phyloP scores from a whole-genome alignment of 1,140 invertebrate species.

The Calephelis virginiensis region DNA sequence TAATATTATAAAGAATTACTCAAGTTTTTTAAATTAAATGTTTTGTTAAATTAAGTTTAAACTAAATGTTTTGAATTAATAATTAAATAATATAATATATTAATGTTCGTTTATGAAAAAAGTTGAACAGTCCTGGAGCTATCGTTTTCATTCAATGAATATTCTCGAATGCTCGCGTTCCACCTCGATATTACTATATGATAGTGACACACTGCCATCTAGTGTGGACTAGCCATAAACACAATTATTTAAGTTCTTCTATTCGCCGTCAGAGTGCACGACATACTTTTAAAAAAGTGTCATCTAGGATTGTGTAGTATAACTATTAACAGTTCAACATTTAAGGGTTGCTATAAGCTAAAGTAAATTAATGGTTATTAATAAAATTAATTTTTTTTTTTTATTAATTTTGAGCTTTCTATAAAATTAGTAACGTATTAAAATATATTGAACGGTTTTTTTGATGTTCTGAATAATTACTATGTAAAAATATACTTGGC shows the following conservation, averaged over 20 bases:
- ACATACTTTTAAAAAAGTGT: neutral
- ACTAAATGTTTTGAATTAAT: no score
- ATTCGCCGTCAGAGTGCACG: neutral
- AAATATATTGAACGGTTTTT: no score
- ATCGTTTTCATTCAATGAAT: constrained; percentile 1
- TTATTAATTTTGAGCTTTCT: no score
- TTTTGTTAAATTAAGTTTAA: no score
- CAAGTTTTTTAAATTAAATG: no score
- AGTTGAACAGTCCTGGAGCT: constrained; percentile 8
- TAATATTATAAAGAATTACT: no score
- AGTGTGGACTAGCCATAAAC: neutral
- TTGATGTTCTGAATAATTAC: no score
- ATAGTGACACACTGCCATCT: neutral
- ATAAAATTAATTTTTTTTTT: no score
- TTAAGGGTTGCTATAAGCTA: no score
- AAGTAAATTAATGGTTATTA: no score
- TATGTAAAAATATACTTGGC: neutral
- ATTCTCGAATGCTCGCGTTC: constrained; percentile 6
- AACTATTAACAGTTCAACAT: no score
- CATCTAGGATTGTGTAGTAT: neutral
- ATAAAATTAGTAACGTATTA: no score
- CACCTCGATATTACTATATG: neutral
- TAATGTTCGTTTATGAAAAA: neutral
- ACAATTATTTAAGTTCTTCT: neutral
- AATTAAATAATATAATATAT: neutral